Conservation (phyloP, 2,888 invertebrate genomes). For the Mythimna albipuncta region DNA sequence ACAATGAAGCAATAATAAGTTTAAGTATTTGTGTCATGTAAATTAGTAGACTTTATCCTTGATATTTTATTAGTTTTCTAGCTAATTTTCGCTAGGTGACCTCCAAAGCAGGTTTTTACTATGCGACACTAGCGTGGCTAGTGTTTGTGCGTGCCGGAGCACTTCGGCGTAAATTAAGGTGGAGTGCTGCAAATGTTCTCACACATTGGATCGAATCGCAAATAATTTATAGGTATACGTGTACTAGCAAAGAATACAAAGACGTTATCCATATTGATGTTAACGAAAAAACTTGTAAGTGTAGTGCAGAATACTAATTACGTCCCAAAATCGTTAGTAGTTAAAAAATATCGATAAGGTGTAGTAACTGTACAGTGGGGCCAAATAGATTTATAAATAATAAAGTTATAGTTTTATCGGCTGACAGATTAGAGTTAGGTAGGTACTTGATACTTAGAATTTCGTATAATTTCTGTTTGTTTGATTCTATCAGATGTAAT, state of each 20-base stretch:
- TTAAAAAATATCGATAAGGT: constrained; percentile 27
- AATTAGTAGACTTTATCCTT: constrained; percentile 33
- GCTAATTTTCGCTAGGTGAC: constrained; percentile 38
- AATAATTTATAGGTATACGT: constrained; percentile 25
- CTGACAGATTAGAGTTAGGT: not conserved
- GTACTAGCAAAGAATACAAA: constrained; percentile 23
- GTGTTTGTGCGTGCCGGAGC: constrained; percentile 51
- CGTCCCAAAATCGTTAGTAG: constrained; percentile 5
- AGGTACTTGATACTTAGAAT: not conserved
- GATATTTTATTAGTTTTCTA: constrained; percentile 55
- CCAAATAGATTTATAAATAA: not conserved
- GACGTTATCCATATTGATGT: not conserved
- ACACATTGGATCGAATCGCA: constrained; percentile 31
- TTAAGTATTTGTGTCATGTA: constrained; percentile 17
- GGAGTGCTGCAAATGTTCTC: constrained; percentile 53
- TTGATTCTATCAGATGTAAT: not conserved
- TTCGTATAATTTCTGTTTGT: not conserved
- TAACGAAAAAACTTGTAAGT: constrained; percentile 9
- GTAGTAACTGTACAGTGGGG: not conserved
- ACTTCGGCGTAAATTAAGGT: constrained; percentile 46
- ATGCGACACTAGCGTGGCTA: constrained; percentile 47
- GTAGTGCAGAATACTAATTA: constrained; percentile 14
- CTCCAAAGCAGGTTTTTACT: constrained; percentile 49
- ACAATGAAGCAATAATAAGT: constrained; percentile 4
- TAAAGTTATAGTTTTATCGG: not conserved